phyloP scores from a whole-genome alignment of 2,113 vertebrate genomes.

The Gallinago jamesoni region DNA sequence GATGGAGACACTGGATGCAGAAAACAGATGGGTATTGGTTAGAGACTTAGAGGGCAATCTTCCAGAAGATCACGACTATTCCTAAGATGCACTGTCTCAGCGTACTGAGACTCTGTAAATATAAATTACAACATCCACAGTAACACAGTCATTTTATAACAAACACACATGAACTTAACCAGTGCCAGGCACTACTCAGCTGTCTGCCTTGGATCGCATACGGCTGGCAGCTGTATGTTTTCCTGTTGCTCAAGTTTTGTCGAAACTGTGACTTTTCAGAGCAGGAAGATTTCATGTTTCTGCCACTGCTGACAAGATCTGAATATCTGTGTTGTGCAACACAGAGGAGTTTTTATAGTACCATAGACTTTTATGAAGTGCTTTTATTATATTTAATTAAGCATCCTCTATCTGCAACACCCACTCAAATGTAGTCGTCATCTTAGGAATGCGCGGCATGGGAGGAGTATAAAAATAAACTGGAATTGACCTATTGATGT shows the following conservation, averaged over 20 bases:
- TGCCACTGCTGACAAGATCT: not conserved
- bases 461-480: not conserved
- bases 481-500: not conserved
- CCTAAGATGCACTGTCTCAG: not conserved
- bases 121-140: not conserved
- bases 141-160: not conserved
- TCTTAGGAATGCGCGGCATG: not conserved
- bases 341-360: not conserved
- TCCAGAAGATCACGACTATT: not conserved
- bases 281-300: not conserved
- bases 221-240: not conserved
- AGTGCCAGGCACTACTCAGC: not conserved
- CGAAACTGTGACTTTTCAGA: not conserved
- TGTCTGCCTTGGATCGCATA: not conserved
- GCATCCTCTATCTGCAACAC: not conserved
- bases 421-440: not conserved
- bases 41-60: not conserved
- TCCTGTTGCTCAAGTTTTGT: not conserved
- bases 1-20: constrained; percentile 52
- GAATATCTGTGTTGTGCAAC: not conserved
- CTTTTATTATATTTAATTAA: constrained; percentile 17
- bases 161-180: not conserved
- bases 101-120: not conserved
- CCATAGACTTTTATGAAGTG: not conserved
- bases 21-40: not conserved